Evolutionary conservation across 1,140 invertebrate species (phyloP).

Genomic region (Rhopalosiphum maidis): DNA sequence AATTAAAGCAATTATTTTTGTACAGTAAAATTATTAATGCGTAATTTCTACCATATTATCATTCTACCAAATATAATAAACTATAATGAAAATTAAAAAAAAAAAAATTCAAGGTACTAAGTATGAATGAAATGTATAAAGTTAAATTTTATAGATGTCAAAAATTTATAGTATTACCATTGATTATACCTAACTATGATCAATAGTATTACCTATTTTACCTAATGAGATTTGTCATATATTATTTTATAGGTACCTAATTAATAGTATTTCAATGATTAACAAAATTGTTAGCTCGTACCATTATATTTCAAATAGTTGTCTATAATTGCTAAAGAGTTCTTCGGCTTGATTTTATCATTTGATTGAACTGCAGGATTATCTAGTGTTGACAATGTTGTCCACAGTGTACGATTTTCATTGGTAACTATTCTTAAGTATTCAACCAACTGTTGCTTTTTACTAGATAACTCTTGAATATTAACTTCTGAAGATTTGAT

Average conservation of each 20-base stretch:
- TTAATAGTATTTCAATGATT: not conserved
- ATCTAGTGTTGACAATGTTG: conserved; percentile 66
- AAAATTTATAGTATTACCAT: not conserved
- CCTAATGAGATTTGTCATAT: not conserved
- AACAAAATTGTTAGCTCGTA: not conserved
- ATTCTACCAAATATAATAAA: not conserved
- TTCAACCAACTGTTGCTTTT: conserved; percentile 76
- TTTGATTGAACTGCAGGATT: conserved; percentile 41
- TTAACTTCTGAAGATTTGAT: conserved; percentile 69
- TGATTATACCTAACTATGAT: not conserved
- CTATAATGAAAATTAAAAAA: not conserved
- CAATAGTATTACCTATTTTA: not conserved
- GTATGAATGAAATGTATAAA: too few species aligned
- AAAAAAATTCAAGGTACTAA: not conserved
- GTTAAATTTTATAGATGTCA: not conserved
- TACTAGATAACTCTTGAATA: conserved; percentile 68
- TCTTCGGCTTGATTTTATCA: conserved; percentile 59
- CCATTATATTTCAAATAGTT: conserved; percentile 58
- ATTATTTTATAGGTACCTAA: not conserved
- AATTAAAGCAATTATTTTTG: not conserved
- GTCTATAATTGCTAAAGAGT: conserved; percentile 56
- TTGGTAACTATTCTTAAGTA: conserved; percentile 79
- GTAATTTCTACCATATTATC: not conserved
- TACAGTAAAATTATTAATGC: not conserved
- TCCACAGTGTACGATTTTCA: conserved; percentile 81